Evolutionary conservation across 2,113 vertebrate species (phyloP).

Genomic region (Amphilophus citrinellus): DNA sequence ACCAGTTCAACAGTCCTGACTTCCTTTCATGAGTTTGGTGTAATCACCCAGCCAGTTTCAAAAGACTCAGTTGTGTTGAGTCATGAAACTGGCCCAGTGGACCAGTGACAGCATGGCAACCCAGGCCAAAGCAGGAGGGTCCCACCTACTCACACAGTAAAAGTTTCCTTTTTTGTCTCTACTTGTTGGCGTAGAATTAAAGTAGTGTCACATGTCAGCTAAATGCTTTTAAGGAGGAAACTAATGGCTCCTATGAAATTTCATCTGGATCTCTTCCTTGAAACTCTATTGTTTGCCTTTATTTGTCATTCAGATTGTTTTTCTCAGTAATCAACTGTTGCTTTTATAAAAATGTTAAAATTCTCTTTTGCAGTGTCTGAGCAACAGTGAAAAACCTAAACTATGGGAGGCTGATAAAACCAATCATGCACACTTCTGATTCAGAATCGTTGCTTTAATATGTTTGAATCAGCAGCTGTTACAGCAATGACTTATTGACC

Average conservation of each 20-base stretch:
- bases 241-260: neutral
- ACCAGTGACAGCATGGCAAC: slow-evolving; percentile 18
- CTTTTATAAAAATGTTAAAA: neutral
- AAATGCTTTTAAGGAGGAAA: neutral
- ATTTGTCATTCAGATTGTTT: neutral
- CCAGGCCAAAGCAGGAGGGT: slow-evolving; percentile 16
- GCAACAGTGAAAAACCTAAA: neutral
- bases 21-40: slow-evolving; percentile 21
- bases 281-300: neutral
- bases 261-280: neutral
- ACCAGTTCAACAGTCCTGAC: slow-evolving; percentile 55
- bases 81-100: slow-evolving; percentile 41
- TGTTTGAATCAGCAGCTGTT: neutral
- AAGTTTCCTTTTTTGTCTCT: slow-evolving; percentile 6
- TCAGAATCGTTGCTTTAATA: neutral
- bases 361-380: neutral
- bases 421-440: neutral
- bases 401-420: neutral
- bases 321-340: neutral
- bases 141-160: slow-evolving; percentile 44
- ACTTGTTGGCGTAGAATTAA: neutral
- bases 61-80: slow-evolving; percentile 8
- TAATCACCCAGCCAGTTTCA: slow-evolving; percentile 61
- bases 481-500: neutral
- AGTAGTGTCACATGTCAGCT: slow-evolving; percentile 5